A percentile compares a stretch with the other conserved stretches of the same genome.
phyloP scores from a whole-genome alignment of 2,888 invertebrate genomes.

The Leptogaster cylindrica region DNA sequence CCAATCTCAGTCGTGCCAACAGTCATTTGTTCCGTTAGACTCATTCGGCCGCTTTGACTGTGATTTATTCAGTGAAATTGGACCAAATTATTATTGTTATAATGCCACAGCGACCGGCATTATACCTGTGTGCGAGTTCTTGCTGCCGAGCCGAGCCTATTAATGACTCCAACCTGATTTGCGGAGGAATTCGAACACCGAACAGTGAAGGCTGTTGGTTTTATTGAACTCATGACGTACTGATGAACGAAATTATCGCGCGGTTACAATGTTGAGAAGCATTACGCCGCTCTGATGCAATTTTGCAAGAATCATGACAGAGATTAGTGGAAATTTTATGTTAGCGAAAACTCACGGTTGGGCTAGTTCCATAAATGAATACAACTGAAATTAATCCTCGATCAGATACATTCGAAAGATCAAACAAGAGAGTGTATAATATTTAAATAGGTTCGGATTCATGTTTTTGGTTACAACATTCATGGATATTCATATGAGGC shows the following conservation, averaged over 20 bases:
- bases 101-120: not conserved
- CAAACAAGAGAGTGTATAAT: not conserved
- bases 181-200: slow-evolving; percentile 26
- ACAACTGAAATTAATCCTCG: slow-evolving; percentile 29
- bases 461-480: no score
- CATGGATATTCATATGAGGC: no score
- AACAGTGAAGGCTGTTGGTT: slow-evolving; percentile 24
- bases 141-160: slow-evolving; percentile 20
- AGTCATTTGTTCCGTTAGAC: slow-evolving; percentile 11
- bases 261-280: slow-evolving; percentile 14
- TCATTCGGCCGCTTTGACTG: slow-evolving; percentile 5
- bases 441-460: no score
- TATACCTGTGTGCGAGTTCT: not conserved
- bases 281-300: slow-evolving; percentile 20
- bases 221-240: slow-evolving; percentile 37
- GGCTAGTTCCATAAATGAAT: slow-evolving; percentile 14
- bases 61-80: slow-evolving; percentile 27
- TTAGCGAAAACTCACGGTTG: not conserved
- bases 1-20: not conserved
- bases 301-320: slow-evolving; percentile 16
- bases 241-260: slow-evolving; percentile 16
- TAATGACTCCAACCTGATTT: slow-evolving; percentile 36
- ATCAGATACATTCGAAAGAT: slow-evolving; percentile 5
- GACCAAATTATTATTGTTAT: slow-evolving; percentile 1
- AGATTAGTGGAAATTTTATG: slow-evolving; percentile 11